phyloP scores from a whole-genome alignment of 2,888 invertebrate species.

The Branchipolynoe longqiensis region DNA sequence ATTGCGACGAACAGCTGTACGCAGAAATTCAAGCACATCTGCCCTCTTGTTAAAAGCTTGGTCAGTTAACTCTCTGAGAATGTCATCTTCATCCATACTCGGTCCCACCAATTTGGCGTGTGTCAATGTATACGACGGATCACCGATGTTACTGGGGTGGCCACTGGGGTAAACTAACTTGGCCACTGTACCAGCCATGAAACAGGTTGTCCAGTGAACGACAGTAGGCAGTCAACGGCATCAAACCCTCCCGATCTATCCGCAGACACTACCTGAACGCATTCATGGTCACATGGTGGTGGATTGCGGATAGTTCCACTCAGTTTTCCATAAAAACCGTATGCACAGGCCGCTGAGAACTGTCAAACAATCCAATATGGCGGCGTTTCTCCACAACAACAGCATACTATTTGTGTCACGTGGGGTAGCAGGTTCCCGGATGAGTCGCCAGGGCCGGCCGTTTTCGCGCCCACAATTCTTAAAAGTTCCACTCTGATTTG shows the following conservation, averaged over 20 bases:
- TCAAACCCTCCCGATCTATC: neutral
- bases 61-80: slow-evolving; percentile 78
- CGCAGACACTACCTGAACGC: neutral
- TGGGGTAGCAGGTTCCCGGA: slow-evolving; percentile 65
- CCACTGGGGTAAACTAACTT: slow-evolving; percentile 70
- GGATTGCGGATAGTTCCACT: neutral
- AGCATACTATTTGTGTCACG: slow-evolving; percentile 78
- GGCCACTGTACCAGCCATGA: slow-evolving; percentile 71
- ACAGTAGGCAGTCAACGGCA: slow-evolving; percentile 16
- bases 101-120: slow-evolving; percentile 66
- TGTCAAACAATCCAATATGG: slow-evolving; percentile 69
- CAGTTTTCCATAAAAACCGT: neutral
- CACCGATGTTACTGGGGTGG: slow-evolving; percentile 71
- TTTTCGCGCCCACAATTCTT: slow-evolving; percentile 54
- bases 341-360: slow-evolving; percentile 23
- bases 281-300: slow-evolving; percentile 27
- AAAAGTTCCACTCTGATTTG: too few species aligned
- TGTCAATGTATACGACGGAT: slow-evolving; percentile 69
- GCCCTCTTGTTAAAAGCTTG: slow-evolving; percentile 78
- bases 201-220: slow-evolving; percentile 22
- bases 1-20: slow-evolving; percentile 77
- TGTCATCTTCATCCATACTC: slow-evolving; percentile 81
- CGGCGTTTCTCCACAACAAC: slow-evolving; percentile 76
- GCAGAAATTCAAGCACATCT: slow-evolving; percentile 78
- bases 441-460: slow-evolving; percentile 49